phyloP scores from a whole-genome alignment of 2,888 invertebrate species.

The Leptarthrus brevirostris region DNA sequence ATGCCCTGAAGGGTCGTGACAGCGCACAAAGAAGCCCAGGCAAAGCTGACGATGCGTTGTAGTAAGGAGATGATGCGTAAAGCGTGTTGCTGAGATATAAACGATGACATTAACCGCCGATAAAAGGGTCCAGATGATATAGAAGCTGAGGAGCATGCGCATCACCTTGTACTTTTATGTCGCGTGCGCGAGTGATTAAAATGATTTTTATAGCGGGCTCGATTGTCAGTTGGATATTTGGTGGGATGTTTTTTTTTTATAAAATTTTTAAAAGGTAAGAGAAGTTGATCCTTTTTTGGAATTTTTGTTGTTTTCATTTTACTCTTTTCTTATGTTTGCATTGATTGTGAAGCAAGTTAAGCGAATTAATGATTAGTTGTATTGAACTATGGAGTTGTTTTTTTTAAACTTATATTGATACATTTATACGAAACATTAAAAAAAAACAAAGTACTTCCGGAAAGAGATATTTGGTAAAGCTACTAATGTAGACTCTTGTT shows the following conservation, averaged over 20 bases:
- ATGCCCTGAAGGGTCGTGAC: slow-evolving; percentile 3
- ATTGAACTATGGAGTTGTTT: no score
- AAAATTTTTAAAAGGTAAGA: background rate
- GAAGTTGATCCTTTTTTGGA: no score
- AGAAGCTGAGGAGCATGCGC: background rate
- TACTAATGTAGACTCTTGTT: no score
- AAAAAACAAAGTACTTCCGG: no score
- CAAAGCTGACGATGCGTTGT: background rate
- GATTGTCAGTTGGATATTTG: background rate
- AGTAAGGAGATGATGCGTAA: slow-evolving; percentile 29
- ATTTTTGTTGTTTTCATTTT: no score
- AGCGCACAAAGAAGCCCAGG: background rate
- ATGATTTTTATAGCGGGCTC: slow-evolving; percentile 24
- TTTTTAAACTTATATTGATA: no score
- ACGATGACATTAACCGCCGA: slow-evolving; percentile 42
- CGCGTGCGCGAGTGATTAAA: slow-evolving; percentile 46
- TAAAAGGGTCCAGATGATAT: slow-evolving; percentile 36
- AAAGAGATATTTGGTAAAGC: no score
- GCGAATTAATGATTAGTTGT: no score
- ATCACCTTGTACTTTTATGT: slow-evolving; percentile 22
- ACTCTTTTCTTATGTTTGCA: no score
- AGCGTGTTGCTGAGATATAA: slow-evolving; percentile 37
- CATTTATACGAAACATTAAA: no score
- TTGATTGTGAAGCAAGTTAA: no score
- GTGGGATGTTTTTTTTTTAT: background rate